phyloP scores from a whole-genome alignment of 1,140 invertebrate genomes.

The Tyrophagus putrescentiae region DNA sequence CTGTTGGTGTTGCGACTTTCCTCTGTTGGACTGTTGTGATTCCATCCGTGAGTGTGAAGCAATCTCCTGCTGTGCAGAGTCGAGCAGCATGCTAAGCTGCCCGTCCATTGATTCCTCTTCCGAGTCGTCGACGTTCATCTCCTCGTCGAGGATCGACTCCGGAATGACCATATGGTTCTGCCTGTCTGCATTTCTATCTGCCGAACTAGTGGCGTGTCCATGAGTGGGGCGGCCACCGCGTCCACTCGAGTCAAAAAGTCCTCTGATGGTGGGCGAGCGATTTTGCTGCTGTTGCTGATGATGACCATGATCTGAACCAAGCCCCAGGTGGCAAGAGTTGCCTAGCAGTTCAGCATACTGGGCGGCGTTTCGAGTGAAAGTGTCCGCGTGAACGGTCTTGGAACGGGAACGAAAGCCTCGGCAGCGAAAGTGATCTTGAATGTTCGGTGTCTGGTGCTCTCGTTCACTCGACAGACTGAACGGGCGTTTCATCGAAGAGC shows the following conservation, averaged over 20 bases:
- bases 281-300: neutral
- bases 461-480: neutral
- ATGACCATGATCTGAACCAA: neutral
- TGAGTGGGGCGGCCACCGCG: neutral
- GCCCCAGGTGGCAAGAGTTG: too few relatives aligned
- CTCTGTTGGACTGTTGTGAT: too few relatives aligned
- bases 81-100: too few relatives aligned
- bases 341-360: neutral
- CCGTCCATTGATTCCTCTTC: neutral
- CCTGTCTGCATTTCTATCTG: too few relatives aligned
- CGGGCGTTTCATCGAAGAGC: slow-evolving; percentile 15
- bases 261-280: neutral
- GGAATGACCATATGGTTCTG: too few relatives aligned
- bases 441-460: neutral
- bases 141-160: neutral
- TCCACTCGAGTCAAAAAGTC: neutral
- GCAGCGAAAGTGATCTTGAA: neutral
- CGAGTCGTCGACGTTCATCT: neutral
- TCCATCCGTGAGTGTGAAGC: too few relatives aligned
- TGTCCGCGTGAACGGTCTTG: slow-evolving; percentile 12
- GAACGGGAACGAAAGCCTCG: slow-evolving; percentile 1
- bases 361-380: neutral
- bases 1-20: too few relatives aligned
- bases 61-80: too few relatives aligned
- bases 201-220: neutral